Conservation (phyloP, 53 echinoderm and acorn worm genomes). For the Patiria pectinifera region DNA sequence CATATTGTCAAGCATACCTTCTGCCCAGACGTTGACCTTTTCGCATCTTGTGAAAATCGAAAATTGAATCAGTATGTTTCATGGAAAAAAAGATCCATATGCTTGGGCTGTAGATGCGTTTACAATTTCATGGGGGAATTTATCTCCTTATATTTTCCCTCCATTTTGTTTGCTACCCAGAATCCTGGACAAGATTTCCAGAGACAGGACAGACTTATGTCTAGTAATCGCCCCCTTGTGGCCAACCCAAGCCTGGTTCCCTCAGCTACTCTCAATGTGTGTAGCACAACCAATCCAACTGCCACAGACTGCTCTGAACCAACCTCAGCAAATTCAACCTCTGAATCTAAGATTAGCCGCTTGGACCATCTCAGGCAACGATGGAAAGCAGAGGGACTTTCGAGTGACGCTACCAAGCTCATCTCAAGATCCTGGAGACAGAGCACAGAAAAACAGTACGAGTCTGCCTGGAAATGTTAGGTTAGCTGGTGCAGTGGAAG, state of each 20-base stretch:
- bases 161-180: too few species aligned
- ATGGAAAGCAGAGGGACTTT: conserved; percentile 56
- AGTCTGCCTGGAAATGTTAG: not conserved
- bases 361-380: conserved; percentile 61
- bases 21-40: too few species aligned
- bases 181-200: too few species aligned
- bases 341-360: conserved; percentile 45
- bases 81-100: not conserved
- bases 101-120: not conserved
- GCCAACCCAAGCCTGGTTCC: conserved; percentile 3
- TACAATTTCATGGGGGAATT: too few species aligned
- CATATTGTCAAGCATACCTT: conserved; percentile 13
- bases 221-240: not conserved
- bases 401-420: too few species aligned
- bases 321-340: not conserved
- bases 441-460: not conserved
- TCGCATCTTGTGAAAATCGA: too few species aligned
- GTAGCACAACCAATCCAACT: too few species aligned
- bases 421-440: too few species aligned
- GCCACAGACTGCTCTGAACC: too few species aligned
- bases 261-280: too few species aligned
- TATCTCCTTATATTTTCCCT: too few species aligned
- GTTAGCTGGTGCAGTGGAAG: conserved; percentile 30
- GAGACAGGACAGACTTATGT: too few species aligned
- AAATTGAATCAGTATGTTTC: not conserved